A percentile compares a stretch with the other conserved stretches of the same genome.
These are phyloP conservation scores for Pipistrellus kuhlii DNA, from an alignment of 2,797 vertebrate species.

Conservation along the genomic window DNA sequence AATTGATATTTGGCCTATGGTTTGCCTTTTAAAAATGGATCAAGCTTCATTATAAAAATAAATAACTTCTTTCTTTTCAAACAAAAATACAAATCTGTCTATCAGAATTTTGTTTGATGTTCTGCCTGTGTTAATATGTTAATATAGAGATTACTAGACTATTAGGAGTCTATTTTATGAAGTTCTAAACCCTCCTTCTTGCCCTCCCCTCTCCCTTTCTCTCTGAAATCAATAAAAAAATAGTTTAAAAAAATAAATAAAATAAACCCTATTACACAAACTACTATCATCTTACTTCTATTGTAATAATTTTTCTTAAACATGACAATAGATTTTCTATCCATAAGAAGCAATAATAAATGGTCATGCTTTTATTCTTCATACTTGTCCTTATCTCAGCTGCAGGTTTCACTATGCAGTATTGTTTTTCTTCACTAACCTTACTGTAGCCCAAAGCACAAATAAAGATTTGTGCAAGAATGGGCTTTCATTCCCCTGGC, in stretches of 20 bases:
- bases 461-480: too few species aligned
- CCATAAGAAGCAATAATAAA: not conserved
- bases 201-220: too few species aligned
- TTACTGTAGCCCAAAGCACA: not conserved
- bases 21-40: conserved; percentile 8
- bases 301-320: conserved; percentile 40
- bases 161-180: conserved; percentile 5
- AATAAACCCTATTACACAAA: conserved; percentile 41
- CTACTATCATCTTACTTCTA: not conserved
- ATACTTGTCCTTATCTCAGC: not conserved
- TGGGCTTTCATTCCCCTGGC: too few species aligned
- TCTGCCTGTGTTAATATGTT: not conserved
- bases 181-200: conserved; percentile 30
- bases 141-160: conserved; percentile 24
- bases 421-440: not conserved
- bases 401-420: not conserved
- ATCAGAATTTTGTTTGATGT: not conserved
- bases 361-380: not conserved
- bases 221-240: too few species aligned
- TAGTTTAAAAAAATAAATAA: too few species aligned
- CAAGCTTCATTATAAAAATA: not conserved
- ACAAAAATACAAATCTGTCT: conserved; percentile 25
- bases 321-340: not conserved
- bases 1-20: not conserved
- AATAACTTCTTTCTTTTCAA: conserved; percentile 29